Conservation (phyloP, 2,888 invertebrate species). For the Aphodius granarius region DNA sequence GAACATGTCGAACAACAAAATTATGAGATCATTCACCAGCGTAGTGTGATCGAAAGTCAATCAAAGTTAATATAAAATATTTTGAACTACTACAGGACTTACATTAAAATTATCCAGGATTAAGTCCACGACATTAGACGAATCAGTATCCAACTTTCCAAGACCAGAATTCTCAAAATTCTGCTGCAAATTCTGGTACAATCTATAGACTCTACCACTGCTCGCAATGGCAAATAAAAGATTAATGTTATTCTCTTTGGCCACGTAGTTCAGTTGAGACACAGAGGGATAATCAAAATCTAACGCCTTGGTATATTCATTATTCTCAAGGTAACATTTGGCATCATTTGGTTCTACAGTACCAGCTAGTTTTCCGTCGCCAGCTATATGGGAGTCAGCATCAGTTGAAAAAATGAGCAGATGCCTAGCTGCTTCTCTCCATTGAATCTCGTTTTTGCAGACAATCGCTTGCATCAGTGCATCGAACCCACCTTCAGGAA, state of each 20-base stretch:
- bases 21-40: no score
- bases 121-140: slow-evolving; percentile 68
- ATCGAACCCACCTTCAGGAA: slow-evolving; percentile 80
- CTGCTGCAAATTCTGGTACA: slow-evolving; percentile 60
- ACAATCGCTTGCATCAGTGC: slow-evolving; percentile 85
- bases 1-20: no score
- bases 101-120: slow-evolving; percentile 71
- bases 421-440: slow-evolving; percentile 72
- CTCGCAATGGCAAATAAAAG: slow-evolving; percentile 74
- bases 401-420: slow-evolving; percentile 79
- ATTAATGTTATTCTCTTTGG: slow-evolving; percentile 70
- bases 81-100: slow-evolving; percentile 39
- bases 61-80: neutral
- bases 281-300: slow-evolving; percentile 80
- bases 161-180: slow-evolving; percentile 69
- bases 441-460: slow-evolving; percentile 70
- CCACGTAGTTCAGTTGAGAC: slow-evolving; percentile 64
- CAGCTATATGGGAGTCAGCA: slow-evolving; percentile 75
- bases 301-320: slow-evolving; percentile 61
- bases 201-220: slow-evolving; percentile 33
- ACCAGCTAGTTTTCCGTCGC: slow-evolving; percentile 75
- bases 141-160: slow-evolving; percentile 64
- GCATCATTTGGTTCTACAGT: slow-evolving; percentile 73
- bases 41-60: no score
- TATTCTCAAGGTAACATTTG: slow-evolving; percentile 62